phyloP scores from a whole-genome alignment of 2,888 invertebrate species.

The Dimorphilus gyrociliatus region DNA sequence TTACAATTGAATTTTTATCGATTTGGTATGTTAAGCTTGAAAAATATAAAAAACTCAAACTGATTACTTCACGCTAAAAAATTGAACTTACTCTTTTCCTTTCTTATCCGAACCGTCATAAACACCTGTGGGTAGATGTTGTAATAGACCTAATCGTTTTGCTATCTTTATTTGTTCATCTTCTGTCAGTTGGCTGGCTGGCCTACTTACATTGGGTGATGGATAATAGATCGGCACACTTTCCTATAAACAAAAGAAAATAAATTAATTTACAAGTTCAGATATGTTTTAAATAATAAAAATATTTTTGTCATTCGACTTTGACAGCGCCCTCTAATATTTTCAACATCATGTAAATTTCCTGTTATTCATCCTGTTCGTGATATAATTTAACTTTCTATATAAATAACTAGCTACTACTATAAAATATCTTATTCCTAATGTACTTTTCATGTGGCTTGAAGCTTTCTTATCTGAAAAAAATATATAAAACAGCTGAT shows the following conservation, averaged over 20 bases:
- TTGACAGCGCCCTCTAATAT: neutral
- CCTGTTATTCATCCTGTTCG: too few relatives aligned
- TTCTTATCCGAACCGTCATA: constrained; percentile 60
- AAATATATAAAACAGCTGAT: neutral
- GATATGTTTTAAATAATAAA: neutral
- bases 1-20: too few relatives aligned
- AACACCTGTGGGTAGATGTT: constrained; percentile 67
- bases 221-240: constrained; percentile 30
- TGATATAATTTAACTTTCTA: too few relatives aligned
- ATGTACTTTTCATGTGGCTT: neutral
- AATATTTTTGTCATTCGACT: neutral
- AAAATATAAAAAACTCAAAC: neutral
- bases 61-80: neutral
- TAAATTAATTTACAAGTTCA: neutral
- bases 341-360: neutral
- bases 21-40: too few relatives aligned
- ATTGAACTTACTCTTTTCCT: constrained; percentile 48
- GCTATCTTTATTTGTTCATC: constrained; percentile 72
- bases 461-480: neutral
- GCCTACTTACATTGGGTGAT: constrained; percentile 31
- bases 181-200: constrained; percentile 47
- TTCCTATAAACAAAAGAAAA: constrained; percentile 9
- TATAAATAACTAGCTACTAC: too few relatives aligned
- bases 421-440: neutral
- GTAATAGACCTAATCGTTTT: constrained; percentile 67